Percentiles rank a stretch among this genome's conserved stretches.
Evolutionary conservation across 2,888 invertebrate genomes (phyloP).

Genomic region (Portevinia maculata): DNA sequence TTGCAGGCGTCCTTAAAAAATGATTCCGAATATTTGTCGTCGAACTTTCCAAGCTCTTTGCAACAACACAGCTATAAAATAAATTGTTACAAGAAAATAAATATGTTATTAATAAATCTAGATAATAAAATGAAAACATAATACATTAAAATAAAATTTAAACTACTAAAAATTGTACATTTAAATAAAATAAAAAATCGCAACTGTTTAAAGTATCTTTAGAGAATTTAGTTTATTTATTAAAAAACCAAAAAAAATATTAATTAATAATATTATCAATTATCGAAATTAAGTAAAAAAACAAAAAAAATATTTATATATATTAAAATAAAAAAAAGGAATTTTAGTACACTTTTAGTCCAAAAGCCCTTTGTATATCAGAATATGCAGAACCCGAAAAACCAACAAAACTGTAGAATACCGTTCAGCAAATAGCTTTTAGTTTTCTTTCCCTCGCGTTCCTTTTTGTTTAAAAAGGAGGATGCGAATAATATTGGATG

Average conservation of each 20-base stretch:
- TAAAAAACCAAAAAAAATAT: constrained; percentile 37
- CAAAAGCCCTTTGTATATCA: constrained; percentile 57
- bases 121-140: constrained; percentile 29
- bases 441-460: constrained; percentile 39
- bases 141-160: constrained; percentile 26
- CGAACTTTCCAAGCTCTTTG: constrained; percentile 1
- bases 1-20: background rate
- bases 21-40: background rate
- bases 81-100: constrained; percentile 60
- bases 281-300: constrained; percentile 62
- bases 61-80: background rate
- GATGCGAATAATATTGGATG: constrained; percentile 2
- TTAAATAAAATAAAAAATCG: constrained; percentile 29
- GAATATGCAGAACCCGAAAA: constrained; percentile 15
- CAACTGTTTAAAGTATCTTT: constrained; percentile 65
- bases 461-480: constrained; percentile 1
- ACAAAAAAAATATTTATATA: constrained; percentile 15
- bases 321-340: constrained; percentile 39
- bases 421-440: constrained; percentile 56
- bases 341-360: constrained; percentile 26
- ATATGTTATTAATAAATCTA: constrained; percentile 57
- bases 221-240: constrained; percentile 68
- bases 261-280: constrained; percentile 69
- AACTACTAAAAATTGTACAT: constrained; percentile 56
- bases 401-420: constrained; percentile 50